Base-by-base conservation (phyloP, 2,113 vertebrate species). In the Archocentrus centrarchus region DNA sequence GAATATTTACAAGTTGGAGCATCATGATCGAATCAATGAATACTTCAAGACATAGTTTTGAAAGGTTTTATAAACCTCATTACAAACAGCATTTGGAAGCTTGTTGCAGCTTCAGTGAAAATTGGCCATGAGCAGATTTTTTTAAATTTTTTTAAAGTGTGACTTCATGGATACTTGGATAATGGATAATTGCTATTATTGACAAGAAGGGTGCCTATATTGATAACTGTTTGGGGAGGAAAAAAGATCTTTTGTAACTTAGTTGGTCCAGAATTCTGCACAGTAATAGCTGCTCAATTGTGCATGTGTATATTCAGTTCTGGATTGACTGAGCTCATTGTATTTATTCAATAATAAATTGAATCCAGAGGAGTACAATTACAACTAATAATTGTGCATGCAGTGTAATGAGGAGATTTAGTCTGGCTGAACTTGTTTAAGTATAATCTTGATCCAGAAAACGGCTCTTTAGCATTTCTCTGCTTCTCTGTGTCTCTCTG, bases 361-460 rank as follows among this genome's bases (percentile, higher is more conserved):
- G 20, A 6, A 73, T 73, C 27, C 68, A 0, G 0, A 55, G 11
- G 68, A 73, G 47, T 73, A 73, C 27, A 73, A 35, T 55, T 73
- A 39, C 55, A 27, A 1, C 68, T 55, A 55, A 73, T 73, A 73
- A 73, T 6, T 73, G 68, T 50, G 6, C 8, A 7, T 55, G 27
- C 11, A 73, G 22, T 1, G 59, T 90, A 87, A 94, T 89, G 89
- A 86, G 80, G 50, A 81, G 85, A 79, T 88, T 87, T 83, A 78
- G 39, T 35, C 82, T 11, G 63, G 81, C 44, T 87, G 60, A 88
- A 79, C 64, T 86, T 83, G 66, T 86, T 86, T 83, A 87, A 91
- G 77, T 59, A 62, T 78, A 61, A 90, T 89, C 83, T 83, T 70
- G 81, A 92, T 81, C 64, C 79, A 22, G 61, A 57, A 75, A 86